Percentiles rank a stretch among this genome's conserved stretches.
These are phyloP conservation scores for Rhodeus uyekii DNA, from an alignment of 2,797 vertebrate species.

Conservation along the genomic window DNA sequence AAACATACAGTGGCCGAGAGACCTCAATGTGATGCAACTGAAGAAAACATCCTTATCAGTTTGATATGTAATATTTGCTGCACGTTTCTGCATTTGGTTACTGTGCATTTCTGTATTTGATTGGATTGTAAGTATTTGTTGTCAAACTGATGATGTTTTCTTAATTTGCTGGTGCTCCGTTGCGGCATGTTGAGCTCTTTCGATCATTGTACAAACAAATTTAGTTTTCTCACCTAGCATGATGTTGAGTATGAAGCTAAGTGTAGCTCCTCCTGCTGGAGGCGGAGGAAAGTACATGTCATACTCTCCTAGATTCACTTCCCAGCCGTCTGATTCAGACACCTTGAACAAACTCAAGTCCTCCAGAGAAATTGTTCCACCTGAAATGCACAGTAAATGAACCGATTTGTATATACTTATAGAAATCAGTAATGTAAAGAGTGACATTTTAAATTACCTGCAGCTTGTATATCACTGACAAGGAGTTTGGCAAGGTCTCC, in stretches of 20 bases:
- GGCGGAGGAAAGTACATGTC: slow-evolving; percentile 84
- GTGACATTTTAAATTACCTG: slow-evolving; percentile 67
- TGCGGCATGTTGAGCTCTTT: too few relatives aligned
- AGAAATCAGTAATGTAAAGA: neutral
- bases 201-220: too few relatives aligned
- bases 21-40: too few relatives aligned
- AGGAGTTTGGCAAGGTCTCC: slow-evolving; percentile 77
- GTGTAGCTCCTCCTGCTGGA: slow-evolving; percentile 81
- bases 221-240: slow-evolving; percentile 83
- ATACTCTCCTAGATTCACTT: slow-evolving; percentile 75
- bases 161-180: too few relatives aligned
- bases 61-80: too few relatives aligned
- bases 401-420: neutral
- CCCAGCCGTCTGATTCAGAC: slow-evolving; percentile 75
- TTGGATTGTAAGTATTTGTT: too few relatives aligned
- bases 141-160: too few relatives aligned
- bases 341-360: slow-evolving; percentile 80
- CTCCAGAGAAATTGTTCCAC: slow-evolving; percentile 74
- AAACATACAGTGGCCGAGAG: too few relatives aligned
- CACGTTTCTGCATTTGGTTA: too few relatives aligned
- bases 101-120: too few relatives aligned
- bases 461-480: slow-evolving; percentile 71
- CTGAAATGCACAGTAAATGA: slow-evolving; percentile 64
- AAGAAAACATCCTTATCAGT: too few relatives aligned
- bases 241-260: slow-evolving; percentile 85